phyloP scores from a whole-genome alignment of 2,113 vertebrate species.

The Chaetura pelagica region DNA sequence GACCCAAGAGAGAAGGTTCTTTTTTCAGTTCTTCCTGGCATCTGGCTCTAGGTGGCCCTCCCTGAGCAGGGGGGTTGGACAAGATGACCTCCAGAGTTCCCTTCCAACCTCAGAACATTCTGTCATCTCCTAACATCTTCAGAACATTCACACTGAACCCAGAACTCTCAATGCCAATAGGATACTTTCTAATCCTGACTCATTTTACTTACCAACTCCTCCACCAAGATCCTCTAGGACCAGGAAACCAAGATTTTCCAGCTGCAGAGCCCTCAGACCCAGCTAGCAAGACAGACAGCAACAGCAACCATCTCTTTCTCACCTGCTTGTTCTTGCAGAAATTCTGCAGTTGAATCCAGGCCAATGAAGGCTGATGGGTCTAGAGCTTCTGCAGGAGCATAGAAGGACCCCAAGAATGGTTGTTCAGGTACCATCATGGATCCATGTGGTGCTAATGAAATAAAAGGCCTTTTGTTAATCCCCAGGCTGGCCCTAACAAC shows the following conservation, averaged over 20 bases:
- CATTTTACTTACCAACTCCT: neutral
- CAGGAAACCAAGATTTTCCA: fast-evolving
- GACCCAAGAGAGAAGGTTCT: neutral
- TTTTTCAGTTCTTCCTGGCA: neutral
- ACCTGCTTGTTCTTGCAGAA: slow-evolving; percentile 61
- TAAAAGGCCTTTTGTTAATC: neutral
- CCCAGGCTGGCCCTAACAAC: fast-evolving
- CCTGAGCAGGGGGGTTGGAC: neutral
- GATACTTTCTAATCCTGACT: neutral
- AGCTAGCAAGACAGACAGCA: fast-evolving
- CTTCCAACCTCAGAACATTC: neutral
- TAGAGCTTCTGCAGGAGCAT: slow-evolving; percentile 35
- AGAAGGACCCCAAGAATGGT: slow-evolving; percentile 23
- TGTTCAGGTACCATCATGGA: slow-evolving; percentile 27
- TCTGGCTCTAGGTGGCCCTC: neutral
- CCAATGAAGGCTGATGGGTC: slow-evolving; percentile 7
- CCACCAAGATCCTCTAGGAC: neutral
- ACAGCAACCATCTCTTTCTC: neutral
- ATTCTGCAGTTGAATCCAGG: neutral
- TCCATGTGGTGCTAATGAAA: slow-evolving; percentile 13
- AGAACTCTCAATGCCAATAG: fast-evolving
- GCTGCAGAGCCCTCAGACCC: neutral
- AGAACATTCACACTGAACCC: neutral
- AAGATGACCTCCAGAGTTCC: neutral
- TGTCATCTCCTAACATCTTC: neutral